phyloP scores from a whole-genome alignment of 2,113 vertebrate genomes.

The Leucosticte australis region DNA sequence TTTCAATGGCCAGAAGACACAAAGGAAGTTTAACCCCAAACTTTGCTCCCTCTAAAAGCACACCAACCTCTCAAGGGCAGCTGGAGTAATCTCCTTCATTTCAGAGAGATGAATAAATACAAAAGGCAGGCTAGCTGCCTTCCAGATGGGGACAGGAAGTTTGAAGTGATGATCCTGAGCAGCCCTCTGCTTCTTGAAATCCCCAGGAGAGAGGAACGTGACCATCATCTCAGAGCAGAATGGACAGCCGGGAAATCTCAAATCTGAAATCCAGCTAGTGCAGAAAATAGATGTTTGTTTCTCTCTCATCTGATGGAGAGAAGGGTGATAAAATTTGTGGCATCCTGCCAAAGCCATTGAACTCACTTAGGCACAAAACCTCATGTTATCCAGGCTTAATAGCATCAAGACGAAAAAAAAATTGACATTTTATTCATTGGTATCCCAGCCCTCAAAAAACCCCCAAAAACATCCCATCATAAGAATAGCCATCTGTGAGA shows the following conservation, averaged over 20 bases:
- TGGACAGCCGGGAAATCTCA: background rate
- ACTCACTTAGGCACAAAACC: background rate
- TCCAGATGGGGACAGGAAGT: constrained; percentile 52
- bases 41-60: background rate
- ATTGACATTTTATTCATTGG: background rate
- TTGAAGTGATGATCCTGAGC: background rate
- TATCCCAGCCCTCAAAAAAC: background rate
- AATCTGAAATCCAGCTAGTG: background rate
- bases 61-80: background rate
- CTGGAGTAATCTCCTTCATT: constrained; percentile 17
- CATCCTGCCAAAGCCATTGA: background rate
- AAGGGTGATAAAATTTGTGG: background rate
- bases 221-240: background rate
- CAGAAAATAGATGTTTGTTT: background rate
- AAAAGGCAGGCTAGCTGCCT: constrained; percentile 32
- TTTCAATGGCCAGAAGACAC: background rate
- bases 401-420: background rate
- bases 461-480: background rate
- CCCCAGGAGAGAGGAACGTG: background rate
- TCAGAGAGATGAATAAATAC: background rate
- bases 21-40: background rate
- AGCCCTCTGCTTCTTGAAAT: background rate
- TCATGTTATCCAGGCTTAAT: background rate
- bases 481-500: background rate
- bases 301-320: background rate